Evolutionary conservation across 2,797 vertebrate genomes (phyloP).

Genomic region (Helostoma temminkii): DNA sequence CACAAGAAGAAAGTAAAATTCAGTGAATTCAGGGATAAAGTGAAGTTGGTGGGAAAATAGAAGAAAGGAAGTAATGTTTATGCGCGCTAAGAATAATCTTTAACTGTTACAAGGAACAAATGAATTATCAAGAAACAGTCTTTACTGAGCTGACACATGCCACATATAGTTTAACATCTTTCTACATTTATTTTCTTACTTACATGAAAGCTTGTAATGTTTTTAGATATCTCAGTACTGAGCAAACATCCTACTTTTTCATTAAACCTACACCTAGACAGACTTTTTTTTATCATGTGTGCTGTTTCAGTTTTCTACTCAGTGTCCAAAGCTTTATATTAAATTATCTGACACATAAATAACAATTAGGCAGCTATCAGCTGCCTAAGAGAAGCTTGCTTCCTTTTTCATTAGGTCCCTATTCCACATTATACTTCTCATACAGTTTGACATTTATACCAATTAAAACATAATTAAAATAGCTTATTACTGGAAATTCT

Average conservation of each 20-base stretch:
- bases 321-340: conserved; percentile 41
- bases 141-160: conserved; percentile 23
- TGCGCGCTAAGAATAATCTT: conserved; percentile 24
- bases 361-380: conserved; percentile 84
- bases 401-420: conserved; percentile 79
- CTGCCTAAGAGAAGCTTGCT: conserved; percentile 64
- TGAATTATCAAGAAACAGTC: conserved; percentile 15
- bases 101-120: conserved; percentile 20
- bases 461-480: conserved; percentile 87
- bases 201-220: background rate
- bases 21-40: conserved; percentile 5
- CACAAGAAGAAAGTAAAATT: conserved; percentile 11
- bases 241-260: conserved; percentile 15
- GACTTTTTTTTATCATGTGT: conserved; percentile 15
- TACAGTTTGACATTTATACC: conserved; percentile 83
- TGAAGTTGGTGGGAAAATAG: conserved; percentile 12
- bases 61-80: conserved; percentile 22
- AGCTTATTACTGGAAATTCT: conserved; percentile 85
- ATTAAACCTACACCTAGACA: conserved; percentile 6
- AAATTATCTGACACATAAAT: conserved; percentile 80
- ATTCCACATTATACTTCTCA: conserved; percentile 76
- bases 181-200: conserved; percentile 11
- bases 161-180: conserved; percentile 7
- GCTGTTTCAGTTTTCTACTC: conserved; percentile 11
- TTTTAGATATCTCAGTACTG: conserved; percentile 12